phyloP scores from a whole-genome alignment of 2,113 vertebrate genomes.

The Odontesthes bonariensis region DNA sequence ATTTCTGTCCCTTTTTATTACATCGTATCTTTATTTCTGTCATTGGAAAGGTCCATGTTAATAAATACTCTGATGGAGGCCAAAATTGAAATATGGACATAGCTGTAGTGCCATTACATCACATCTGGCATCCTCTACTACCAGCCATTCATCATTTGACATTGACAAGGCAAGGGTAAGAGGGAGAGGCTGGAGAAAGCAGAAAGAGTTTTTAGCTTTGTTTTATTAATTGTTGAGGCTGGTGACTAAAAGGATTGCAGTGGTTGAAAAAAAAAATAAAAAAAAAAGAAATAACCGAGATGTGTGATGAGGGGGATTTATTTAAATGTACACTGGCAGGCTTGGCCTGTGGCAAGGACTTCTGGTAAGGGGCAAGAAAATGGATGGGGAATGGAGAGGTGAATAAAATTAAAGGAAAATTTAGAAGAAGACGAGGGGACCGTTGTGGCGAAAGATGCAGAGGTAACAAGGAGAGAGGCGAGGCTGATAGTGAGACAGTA shows the following conservation, averaged over 20 bases:
- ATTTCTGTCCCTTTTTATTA: slow-evolving; percentile 24
- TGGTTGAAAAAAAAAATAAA: slow-evolving; percentile 12
- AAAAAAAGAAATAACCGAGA: slow-evolving; percentile 40
- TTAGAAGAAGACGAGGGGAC: not conserved
- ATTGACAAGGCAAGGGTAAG: slow-evolving; percentile 32
- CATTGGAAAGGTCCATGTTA: slow-evolving; percentile 33
- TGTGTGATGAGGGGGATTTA: slow-evolving; percentile 68
- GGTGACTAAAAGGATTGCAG: slow-evolving; percentile 73
- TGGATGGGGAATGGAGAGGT: not conserved
- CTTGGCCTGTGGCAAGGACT: slow-evolving; percentile 62
- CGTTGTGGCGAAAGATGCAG: slow-evolving; percentile 4
- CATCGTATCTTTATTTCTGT: slow-evolving; percentile 36
- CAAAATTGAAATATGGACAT: slow-evolving; percentile 46
- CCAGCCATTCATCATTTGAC: slow-evolving; percentile 66
- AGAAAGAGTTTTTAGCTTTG: slow-evolving; percentile 57
- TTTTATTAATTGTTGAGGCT: slow-evolving; percentile 71
- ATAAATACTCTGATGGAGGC: slow-evolving; percentile 45
- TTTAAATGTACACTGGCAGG: slow-evolving; percentile 64
- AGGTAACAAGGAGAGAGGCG: slow-evolving; percentile 28
- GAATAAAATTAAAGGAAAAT: not conserved
- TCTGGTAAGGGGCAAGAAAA: slow-evolving; percentile 39
- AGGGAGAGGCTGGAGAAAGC: slow-evolving; percentile 4
- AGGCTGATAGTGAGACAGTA: slow-evolving; percentile 57
- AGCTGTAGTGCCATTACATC: slow-evolving; percentile 64
- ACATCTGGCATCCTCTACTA: slow-evolving; percentile 66